phyloP scores from a whole-genome alignment of 2,113 vertebrate genomes.

The Gadus macrocephalus region DNA sequence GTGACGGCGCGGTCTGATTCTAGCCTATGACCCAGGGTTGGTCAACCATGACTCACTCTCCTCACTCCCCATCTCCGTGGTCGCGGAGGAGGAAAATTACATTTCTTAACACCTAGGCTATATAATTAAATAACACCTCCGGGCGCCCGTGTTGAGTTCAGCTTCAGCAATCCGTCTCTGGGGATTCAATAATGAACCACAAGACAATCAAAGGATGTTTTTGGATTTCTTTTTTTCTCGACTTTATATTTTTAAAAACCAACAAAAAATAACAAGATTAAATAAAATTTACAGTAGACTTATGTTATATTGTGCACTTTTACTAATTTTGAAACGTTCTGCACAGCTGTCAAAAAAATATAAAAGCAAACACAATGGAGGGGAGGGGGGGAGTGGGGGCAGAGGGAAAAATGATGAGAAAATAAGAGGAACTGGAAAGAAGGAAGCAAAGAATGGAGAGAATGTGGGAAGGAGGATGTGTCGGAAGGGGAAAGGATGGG shows the following conservation, averaged over 20 bases:
- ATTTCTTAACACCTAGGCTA: background rate
- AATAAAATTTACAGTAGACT: constrained; percentile 84
- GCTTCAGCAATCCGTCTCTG: too few relatives aligned
- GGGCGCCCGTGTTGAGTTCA: too few relatives aligned
- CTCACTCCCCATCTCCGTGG: background rate
- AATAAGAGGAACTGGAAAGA: constrained; percentile 7
- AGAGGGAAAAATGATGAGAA: constrained; percentile 31
- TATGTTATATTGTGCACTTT: constrained; percentile 82
- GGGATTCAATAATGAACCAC: constrained; percentile 41
- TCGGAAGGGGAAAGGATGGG: constrained; percentile 15
- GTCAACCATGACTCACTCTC: background rate
- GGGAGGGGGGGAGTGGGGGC: constrained; percentile 46
- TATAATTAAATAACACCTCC: background rate
- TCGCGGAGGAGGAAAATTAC: background rate
- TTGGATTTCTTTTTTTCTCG: constrained; percentile 58
- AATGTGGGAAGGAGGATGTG: constrained; percentile 55
- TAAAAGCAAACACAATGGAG: constrained; percentile 69
- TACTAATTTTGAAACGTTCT: constrained; percentile 79
- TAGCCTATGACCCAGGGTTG: background rate
- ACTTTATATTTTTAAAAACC: constrained; percentile 85
- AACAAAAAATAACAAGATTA: constrained; percentile 79
- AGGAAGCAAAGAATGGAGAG: constrained; percentile 38
- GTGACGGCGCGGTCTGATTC: background rate
- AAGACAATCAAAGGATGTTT: constrained; percentile 33
- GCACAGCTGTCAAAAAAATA: constrained; percentile 73